A percentile compares a stretch with the other conserved stretches of the same genome.
phyloP scores from a whole-genome alignment of 2,888 invertebrate genomes.

The Tribolium freemani region DNA sequence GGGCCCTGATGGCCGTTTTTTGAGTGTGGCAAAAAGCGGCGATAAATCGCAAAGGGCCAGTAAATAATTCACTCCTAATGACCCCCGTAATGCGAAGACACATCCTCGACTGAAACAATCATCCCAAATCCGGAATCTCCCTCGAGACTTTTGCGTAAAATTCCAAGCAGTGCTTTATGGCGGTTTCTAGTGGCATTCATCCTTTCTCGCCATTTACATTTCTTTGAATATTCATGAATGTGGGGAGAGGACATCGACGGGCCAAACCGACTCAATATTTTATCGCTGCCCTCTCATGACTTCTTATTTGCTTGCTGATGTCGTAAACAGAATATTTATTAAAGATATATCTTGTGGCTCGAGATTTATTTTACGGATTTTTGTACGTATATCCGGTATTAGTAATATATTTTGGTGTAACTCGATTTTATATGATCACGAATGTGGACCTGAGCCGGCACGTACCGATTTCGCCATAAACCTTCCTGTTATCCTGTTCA shows the following conservation, averaged over 20 bases:
- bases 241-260: conserved; percentile 16
- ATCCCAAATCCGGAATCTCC: conserved; percentile 6
- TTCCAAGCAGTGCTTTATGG: conserved; percentile 42
- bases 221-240: conserved; percentile 47
- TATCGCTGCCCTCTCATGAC: conserved; percentile 12
- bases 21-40: conserved; percentile 6
- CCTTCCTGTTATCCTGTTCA: not conserved
- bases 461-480: conserved; percentile 21
- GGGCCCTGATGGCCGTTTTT: not conserved
- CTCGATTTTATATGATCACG: conserved; percentile 14
- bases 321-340: conserved; percentile 35
- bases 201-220: conserved; percentile 46
- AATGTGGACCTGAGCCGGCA: conserved; percentile 24
- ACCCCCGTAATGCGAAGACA: conserved; percentile 32
- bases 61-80: conserved; percentile 41
- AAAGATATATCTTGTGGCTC: conserved; percentile 26
- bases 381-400: conserved; percentile 25
- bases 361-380: conserved; percentile 27
- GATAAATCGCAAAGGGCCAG: conserved; percentile 31
- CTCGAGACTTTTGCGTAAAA: conserved; percentile 32
- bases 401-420: conserved; percentile 29
- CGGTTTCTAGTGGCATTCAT: conserved; percentile 43
- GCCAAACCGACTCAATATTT: conserved; percentile 25
- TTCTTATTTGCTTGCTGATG: conserved; percentile 30
- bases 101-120: conserved; percentile 27